Conservation (phyloP, 2,113 vertebrate genomes). For the Percina caprodes region DNA sequence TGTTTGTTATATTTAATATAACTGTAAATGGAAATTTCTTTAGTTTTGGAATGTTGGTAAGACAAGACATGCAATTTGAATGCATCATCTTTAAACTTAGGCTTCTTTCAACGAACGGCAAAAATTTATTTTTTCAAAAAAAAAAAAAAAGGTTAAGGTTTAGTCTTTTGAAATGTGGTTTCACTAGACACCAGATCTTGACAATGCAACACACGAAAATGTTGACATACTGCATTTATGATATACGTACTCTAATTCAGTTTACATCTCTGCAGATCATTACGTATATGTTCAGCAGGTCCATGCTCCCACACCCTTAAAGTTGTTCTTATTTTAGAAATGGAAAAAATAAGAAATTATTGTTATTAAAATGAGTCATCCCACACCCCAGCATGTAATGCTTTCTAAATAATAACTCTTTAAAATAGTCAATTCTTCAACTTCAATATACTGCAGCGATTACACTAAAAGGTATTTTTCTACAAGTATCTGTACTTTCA, state of each 20-base stretch:
- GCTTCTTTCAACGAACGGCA: background rate
- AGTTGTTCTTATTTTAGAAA: background rate
- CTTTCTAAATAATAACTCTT: background rate
- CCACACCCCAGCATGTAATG: background rate
- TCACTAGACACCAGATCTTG: background rate
- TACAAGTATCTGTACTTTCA: conserved; percentile 1
- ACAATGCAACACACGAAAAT: background rate
- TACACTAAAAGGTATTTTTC: background rate
- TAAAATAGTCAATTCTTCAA: background rate
- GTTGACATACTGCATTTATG: background rate
- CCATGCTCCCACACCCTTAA: background rate
- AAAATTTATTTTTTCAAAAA: background rate
- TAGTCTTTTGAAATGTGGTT: no score
- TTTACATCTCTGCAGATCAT: background rate
- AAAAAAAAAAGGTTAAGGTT: background rate
- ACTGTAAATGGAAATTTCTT: background rate
- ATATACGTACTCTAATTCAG: background rate
- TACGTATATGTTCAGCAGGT: background rate
- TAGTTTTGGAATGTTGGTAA: background rate
- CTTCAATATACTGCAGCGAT: background rate
- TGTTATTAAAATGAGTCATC: background rate
- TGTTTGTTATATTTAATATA: background rate
- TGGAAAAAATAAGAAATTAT: background rate
- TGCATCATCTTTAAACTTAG: background rate
- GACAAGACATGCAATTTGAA: background rate